Evolutionary conservation across 2,113 vertebrate species (phyloP), one percentile per base, ranked within the genome.

Genomic region (Tylochromis polylepis): DNA sequence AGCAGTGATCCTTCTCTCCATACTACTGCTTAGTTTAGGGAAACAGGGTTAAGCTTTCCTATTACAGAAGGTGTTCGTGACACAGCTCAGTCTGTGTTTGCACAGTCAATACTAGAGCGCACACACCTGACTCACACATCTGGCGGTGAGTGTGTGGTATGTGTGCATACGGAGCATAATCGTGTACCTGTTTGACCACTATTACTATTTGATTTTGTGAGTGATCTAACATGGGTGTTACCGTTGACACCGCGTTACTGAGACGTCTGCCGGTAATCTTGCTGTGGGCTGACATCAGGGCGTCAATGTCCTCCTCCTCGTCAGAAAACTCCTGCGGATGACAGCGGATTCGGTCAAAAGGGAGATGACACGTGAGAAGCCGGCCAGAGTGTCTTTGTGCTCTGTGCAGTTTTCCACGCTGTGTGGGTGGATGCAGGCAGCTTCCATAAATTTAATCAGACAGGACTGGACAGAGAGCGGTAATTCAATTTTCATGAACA

Each of bases 221-320:
- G 11, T 3, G 86, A 27, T 55, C 53, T 11, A 36, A 46, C 8
- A 41, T 3, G 24, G 22, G 84, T 22, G 95, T 97, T 97, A 98
- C 97, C 85, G 92, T 95, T 89, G 97, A 98, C 82, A 97, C 84
- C 38, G 96, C 96, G 88, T 90, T 96, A 92, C 94, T 92, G 92
- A 98, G 92, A 85, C 88, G 88, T 3, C 90, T 89, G 0, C 79
- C 84, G 29, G 92, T 88, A 11, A 87, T 85, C 85, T 95, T 94
- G 89, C 94, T 95, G 80, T 83, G 94, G 46, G 96, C 96, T 8
- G 96, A 95, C 86, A 95, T 93, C 91, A 95, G 86, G 14, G 95
- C 96, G 86, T 97, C 95, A 41, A 95, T 96, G 88, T 97, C 96
- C 87, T 98, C 97, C 88, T 97, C 93, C 7, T 97, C 95, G 29